Conservation (phyloP, 2,113 vertebrate genomes). For the Rattus norvegicus region DNA sequence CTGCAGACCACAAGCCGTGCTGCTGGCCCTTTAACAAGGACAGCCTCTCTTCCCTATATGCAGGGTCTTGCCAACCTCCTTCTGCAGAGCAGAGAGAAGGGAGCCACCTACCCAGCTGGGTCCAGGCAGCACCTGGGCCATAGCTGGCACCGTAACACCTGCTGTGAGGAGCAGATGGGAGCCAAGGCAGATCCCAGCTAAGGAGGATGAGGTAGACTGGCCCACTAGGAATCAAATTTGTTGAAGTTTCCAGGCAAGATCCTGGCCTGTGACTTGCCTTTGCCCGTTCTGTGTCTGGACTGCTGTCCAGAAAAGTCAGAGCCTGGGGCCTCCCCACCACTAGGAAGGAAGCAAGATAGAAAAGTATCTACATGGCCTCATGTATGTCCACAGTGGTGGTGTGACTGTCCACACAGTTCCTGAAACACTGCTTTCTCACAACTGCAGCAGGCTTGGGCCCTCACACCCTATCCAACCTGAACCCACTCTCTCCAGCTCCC, state of each 20-base stretch:
- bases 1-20: neutral
- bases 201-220: neutral
- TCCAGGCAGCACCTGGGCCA: neutral
- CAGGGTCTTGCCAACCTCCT: neutral
- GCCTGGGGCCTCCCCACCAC: neutral
- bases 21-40: neutral
- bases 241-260: neutral
- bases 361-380: neutral
- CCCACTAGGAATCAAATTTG: neutral
- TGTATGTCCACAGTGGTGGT: neutral
- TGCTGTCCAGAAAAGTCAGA: neutral
- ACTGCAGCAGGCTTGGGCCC: neutral
- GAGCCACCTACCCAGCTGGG: neutral
- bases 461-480: neutral
- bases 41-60: neutral
- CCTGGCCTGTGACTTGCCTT: accelerated
- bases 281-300: neutral
- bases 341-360: neutral
- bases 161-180: neutral
- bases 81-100: neutral
- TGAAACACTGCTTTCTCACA: neutral
- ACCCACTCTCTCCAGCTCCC: neutral
- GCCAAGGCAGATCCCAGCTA: neutral
- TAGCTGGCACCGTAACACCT: neutral
- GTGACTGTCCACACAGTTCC: neutral